Base-by-base conservation (phyloP, 1,140 invertebrate species). In the Polyergus mexicanus region DNA sequence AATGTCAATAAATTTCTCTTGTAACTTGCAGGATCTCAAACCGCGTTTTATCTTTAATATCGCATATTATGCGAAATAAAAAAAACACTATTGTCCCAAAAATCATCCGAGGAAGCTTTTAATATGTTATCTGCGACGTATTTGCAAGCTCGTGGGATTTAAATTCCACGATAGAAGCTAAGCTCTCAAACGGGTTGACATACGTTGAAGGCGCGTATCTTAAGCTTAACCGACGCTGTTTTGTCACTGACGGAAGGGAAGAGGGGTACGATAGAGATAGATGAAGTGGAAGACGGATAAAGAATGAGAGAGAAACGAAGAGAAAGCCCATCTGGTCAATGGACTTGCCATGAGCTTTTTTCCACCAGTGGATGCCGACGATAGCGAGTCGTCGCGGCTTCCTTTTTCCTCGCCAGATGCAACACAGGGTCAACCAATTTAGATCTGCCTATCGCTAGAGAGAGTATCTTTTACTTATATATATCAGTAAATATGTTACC, bases 271-370 rank as follows among this genome's bases (percentile, higher is more conserved):
- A 44, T 32, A 72, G n/a, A 5, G 77, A 35, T 35, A 28, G 28
- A 77, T 3, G 32, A 41, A 84, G 51, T 2, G 38, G 25, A n/a
- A 54, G 22, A 54, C 22, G 16, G 25, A 51, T 8, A 10, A 13
- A 62, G 74, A 77, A 13, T 44, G 25, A 85, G 8, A 25, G 7
- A 71, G 38, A 16, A 51, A 51, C 47, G 47, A 51, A 83, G 60
- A 88, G 84, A 85, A 88, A 75, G 60, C 85, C 89, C 92, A 93
- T 92, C 90, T 93, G 92, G 92, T 92, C 91, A 93, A 91, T 92
- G 92, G 91, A 92, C 92, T 91, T 91, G 92, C 77, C 72, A 89
- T 38, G 72, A 44, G 58, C 65, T 84, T 90, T 92, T 92, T 92
- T 92, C 84, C 35, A 35, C 58, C 38, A 62, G 25, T 58, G 69